Conservation (phyloP, 2,113 vertebrate species). For the Galeopterus variegatus region DNA sequence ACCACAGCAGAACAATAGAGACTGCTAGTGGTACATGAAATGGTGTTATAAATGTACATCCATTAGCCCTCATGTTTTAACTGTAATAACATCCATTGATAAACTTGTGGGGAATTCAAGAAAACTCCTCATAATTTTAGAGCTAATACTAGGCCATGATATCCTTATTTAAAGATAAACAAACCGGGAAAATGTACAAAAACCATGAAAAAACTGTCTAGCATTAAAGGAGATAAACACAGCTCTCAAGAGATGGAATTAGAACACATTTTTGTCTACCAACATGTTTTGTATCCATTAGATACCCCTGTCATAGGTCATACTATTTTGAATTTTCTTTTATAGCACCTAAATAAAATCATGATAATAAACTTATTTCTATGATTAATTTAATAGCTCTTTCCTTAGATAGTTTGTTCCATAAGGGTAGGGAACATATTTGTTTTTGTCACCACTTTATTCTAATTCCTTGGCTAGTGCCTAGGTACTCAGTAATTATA, state of each 20-base stretch:
- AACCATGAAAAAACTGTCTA: not conserved
- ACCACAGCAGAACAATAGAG: conserved; percentile 27
- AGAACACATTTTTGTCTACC: not conserved
- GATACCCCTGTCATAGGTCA: not conserved
- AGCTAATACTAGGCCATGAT: conserved; percentile 6
- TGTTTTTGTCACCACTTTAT: conserved; percentile 46
- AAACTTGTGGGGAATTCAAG: not conserved
- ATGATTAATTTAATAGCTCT: conserved; percentile 9
- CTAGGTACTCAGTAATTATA: not conserved
- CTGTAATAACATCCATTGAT: not conserved
- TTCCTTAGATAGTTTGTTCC: not conserved
- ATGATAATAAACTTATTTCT: not conserved
- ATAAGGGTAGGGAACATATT: not conserved
- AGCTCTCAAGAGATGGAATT: not conserved
- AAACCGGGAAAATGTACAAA: not conserved
- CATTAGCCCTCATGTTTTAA: not conserved
- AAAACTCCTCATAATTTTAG: not conserved
- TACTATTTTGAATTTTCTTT: not conserved
- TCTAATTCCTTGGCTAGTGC: not conserved
- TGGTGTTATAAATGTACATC: conserved; percentile 19
- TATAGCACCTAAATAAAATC: conserved; percentile 46
- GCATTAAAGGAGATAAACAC: not conserved
- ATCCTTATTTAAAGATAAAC: conserved; percentile 20
- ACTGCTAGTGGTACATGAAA: not conserved
- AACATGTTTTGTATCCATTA: not conserved